Base-by-base conservation (phyloP, 2,888 invertebrate genomes). In the Petrolisthes cinctipes region DNA sequence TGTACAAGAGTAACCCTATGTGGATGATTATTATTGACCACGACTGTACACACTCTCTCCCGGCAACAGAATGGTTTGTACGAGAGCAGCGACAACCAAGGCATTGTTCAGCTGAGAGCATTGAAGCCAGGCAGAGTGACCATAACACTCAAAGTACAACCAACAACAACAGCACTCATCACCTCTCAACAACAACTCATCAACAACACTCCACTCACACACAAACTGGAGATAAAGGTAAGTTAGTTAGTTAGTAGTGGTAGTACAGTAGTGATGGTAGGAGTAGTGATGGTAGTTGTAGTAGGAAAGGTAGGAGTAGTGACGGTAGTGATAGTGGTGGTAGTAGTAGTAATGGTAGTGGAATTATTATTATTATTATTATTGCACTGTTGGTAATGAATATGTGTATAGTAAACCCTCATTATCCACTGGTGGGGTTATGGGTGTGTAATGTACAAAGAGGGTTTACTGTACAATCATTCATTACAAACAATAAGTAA, bases 201-300 rank as follows among this genome's bases (percentile, higher is more conserved):
- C 6, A 75, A 76, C 51, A 87, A 89, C 86, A 53, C 37, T 56
- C 20, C 68, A 4, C 85, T 89, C 56, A 82, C 73, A 5, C 87
- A 86, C 79, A 87, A 87, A 61, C 51, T 87, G 51, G 89, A 89
- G 76, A 82, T 89, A 11, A 86, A 79, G 80, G 89, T 86, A 84
- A 54, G 86, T 37, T 5, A 20, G 20, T 37, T 37, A 37, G 37
- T 37, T 37, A 37, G 37, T 37, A 37, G 37, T 37, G 37, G 37
- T 37, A 37, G 37, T 37, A 37, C 37, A 37, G 37, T 37, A 37
- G 37, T 37, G 37, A 37, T 66, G 11, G n/a, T 75, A 20, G 37
- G 0, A 37, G 37, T 37, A 37, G 37, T 37, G 2, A 37, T 37
- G 37, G 37, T 37, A 37, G 37, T 37, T 73, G 37, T 37, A 37